Conservation (phyloP, 1,140 invertebrate genomes). For the Drosophila auraria region DNA sequence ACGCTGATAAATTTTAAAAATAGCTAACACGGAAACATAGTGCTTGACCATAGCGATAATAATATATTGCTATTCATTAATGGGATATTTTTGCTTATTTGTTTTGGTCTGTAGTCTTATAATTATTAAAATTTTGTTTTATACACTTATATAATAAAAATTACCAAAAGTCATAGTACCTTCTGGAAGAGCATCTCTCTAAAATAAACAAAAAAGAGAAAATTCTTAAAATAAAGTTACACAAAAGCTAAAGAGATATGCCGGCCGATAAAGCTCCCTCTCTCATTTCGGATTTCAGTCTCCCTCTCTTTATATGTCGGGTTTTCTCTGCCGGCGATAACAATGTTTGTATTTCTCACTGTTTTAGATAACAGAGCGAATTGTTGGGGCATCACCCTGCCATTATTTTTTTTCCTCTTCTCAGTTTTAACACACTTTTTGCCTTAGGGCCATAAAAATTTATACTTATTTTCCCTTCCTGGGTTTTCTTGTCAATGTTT, state of each 20-base stretch:
- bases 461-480: conserved; percentile 21
- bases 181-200: background rate
- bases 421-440: conserved; percentile 12
- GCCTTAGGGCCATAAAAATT: conserved; percentile 20
- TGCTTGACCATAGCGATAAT: too few species aligned
- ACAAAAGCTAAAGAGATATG: conserved; percentile 22
- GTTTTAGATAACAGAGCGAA: conserved; percentile 25
- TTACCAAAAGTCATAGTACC: background rate
- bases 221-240: conserved; percentile 31
- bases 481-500: background rate
- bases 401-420: conserved; percentile 1
- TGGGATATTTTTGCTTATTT: too few species aligned
- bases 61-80: background rate
- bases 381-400: conserved; percentile 20
- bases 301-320: background rate
- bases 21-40: background rate
- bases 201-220: conserved; percentile 11
- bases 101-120: background rate
- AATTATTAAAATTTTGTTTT: too few species aligned
- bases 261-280: conserved; percentile 17
- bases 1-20: conserved; percentile 13
- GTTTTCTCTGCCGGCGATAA: conserved; percentile 32
- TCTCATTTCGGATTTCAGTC: conserved; percentile 6
- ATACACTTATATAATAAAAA: background rate
- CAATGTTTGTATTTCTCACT: conserved; percentile 43